Evolutionary conservation across 2,888 invertebrate genomes (phyloP).

Genomic region (Lochmaea capreae): DNA sequence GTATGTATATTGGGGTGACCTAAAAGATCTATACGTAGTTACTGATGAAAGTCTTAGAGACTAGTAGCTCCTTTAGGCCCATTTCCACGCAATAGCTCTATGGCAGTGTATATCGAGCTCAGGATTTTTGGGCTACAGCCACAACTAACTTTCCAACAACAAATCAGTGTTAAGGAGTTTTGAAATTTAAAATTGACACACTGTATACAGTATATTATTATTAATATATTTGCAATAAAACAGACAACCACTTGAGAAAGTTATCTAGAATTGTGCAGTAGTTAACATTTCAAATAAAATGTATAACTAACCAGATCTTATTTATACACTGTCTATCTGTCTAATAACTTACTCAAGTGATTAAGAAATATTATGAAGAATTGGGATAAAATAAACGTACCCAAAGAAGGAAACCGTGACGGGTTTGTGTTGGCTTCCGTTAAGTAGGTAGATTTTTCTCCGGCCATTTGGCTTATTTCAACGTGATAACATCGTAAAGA

Average conservation of each 20-base stretch:
- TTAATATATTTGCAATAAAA: slow-evolving; percentile 2
- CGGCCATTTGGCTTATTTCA: slow-evolving; percentile 41
- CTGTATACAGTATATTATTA: not conserved
- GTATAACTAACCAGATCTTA: slow-evolving; percentile 20
- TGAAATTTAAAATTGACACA: not conserved
- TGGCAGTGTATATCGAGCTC: too few species aligned
- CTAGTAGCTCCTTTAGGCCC: too few species aligned
- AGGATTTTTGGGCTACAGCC: too few species aligned
- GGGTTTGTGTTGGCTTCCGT: slow-evolving; percentile 15
- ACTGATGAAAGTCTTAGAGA: too few species aligned
- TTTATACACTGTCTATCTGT: slow-evolving; percentile 10
- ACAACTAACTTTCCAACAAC: too few species aligned
- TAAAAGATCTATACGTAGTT: too few species aligned
- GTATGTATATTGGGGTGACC: too few species aligned
- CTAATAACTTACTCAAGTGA: slow-evolving; percentile 12
- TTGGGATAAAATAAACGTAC: slow-evolving; percentile 5
- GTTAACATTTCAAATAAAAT: slow-evolving; percentile 1
- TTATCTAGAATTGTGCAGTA: slow-evolving; percentile 9
- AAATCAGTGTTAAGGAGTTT: too few species aligned
- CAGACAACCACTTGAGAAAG: not conserved
- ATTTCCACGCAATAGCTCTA: too few species aligned
- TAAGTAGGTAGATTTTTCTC: slow-evolving; percentile 28
- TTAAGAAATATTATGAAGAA: slow-evolving; percentile 12
- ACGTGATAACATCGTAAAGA: slow-evolving; percentile 47
- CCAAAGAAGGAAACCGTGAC: slow-evolving; percentile 17